These are phyloP conservation scores for Lacanobia wlatinum DNA, from an alignment of 2,888 invertebrate genomes.

Conservation along the genomic window DNA sequence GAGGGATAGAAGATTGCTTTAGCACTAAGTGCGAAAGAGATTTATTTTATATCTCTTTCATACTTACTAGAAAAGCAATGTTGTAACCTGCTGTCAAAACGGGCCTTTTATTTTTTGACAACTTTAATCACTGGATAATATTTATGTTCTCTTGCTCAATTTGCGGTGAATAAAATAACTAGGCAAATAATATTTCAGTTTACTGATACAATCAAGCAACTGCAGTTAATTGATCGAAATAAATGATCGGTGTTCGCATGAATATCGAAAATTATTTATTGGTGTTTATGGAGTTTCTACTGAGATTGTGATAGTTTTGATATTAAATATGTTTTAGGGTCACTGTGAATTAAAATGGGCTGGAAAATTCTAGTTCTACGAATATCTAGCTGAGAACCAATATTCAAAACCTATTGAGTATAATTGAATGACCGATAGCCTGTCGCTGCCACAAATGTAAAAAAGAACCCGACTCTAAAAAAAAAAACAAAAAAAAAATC, in stretches of 20 bases:
- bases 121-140: background rate
- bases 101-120: no score
- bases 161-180: slow-evolving; percentile 13
- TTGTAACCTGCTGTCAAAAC: no score
- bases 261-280: slow-evolving; percentile 22
- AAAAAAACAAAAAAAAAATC: no score
- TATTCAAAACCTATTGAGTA: background rate
- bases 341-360: background rate
- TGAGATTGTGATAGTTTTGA: slow-evolving; percentile 8
- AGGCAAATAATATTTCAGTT: slow-evolving; percentile 12
- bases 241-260: slow-evolving; percentile 37
- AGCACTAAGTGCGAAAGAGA: no score
- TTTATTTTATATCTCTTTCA: no score
- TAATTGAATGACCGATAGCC: background rate
- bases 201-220: slow-evolving; percentile 40
- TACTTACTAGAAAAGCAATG: no score
- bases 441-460: background rate
- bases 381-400: background rate
- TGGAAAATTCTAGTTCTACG: background rate
- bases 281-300: background rate
- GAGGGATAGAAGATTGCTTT: no score
- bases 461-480: no score
- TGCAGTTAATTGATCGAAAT: slow-evolving; percentile 32
- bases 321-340: slow-evolving; percentile 13
- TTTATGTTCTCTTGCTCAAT: background rate